These are phyloP conservation scores for Microdon myrmicae DNA, from an alignment of 2,888 invertebrate species.

Conservation along the genomic window DNA sequence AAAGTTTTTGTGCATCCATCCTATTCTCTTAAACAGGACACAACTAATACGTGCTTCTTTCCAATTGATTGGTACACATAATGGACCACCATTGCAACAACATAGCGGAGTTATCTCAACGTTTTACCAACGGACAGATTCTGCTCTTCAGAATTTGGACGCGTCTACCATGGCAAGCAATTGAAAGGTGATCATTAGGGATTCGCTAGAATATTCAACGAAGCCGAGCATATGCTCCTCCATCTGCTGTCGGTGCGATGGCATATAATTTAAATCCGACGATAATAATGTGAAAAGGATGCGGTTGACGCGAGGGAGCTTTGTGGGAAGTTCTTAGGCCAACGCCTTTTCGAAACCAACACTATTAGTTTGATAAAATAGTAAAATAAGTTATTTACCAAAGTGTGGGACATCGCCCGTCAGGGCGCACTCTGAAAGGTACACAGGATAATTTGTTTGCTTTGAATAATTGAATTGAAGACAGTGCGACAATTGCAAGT, in stretches of 20 bases:
- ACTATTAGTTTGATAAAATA: slow-evolving; percentile 23
- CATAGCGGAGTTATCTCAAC: too few relatives aligned
- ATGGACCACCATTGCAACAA: too few relatives aligned
- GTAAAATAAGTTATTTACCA: slow-evolving; percentile 43
- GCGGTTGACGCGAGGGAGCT: slow-evolving; percentile 26
- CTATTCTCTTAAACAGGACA: too few relatives aligned
- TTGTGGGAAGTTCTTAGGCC: slow-evolving; percentile 5
- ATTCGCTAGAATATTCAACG: slow-evolving; percentile 33
- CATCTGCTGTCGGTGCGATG: neutral
- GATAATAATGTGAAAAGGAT: slow-evolving; percentile 50
- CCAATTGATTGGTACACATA: too few relatives aligned
- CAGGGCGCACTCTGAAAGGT: slow-evolving; percentile 22
- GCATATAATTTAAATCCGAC: slow-evolving; percentile 47
- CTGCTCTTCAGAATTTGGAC: slow-evolving; percentile 47
- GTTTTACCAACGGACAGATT: too few relatives aligned
- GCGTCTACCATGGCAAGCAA: slow-evolving; percentile 49
- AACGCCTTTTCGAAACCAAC: slow-evolving; percentile 26
- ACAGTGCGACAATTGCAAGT: slow-evolving; percentile 1
- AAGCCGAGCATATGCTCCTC: slow-evolving; percentile 29
- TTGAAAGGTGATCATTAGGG: slow-evolving; percentile 52
- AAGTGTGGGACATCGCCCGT: slow-evolving; percentile 18
- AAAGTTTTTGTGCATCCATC: too few relatives aligned
- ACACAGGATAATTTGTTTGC: slow-evolving; percentile 48
- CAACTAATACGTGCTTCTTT: too few relatives aligned
- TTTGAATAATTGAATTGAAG: slow-evolving; percentile 43